Evolutionary conservation across 2,888 invertebrate genomes (phyloP).

Genomic region (Atethmia centrago): DNA sequence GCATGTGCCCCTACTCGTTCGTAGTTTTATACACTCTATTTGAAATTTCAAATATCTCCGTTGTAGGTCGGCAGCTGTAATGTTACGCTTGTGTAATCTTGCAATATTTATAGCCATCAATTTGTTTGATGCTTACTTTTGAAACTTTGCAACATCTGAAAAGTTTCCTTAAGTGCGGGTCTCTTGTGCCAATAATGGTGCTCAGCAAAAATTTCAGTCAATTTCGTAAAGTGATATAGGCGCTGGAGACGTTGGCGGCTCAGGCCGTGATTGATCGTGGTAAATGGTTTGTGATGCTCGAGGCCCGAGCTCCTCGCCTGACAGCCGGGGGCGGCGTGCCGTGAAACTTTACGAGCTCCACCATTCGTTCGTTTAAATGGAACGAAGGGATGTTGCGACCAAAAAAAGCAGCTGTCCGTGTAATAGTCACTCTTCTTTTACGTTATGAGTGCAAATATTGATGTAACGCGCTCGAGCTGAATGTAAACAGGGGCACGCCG

Average conservation of each 20-base stretch:
- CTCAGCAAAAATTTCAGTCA: constrained; percentile 79
- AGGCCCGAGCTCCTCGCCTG: constrained; percentile 65
- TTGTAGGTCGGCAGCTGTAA: constrained; percentile 18
- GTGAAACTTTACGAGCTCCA: constrained; percentile 80
- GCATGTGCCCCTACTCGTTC: constrained; percentile 42
- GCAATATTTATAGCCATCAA: constrained; percentile 57
- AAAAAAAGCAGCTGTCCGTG: constrained; percentile 68
- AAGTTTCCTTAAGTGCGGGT: constrained; percentile 60
- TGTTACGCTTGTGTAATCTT: constrained; percentile 44
- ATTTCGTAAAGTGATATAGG: constrained; percentile 82
- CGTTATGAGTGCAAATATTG: constrained; percentile 68
- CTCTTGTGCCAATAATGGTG: constrained; percentile 67
- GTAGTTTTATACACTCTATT: constrained; percentile 46
- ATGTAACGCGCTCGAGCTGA: constrained; percentile 61
- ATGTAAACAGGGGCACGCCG: constrained; percentile 64
- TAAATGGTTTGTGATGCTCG: constrained; percentile 82
- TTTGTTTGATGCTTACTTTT: constrained; percentile 57
- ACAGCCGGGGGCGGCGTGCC: constrained; percentile 76
- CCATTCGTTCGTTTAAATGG: constrained; percentile 68
- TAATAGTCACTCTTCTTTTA: constrained; percentile 66
- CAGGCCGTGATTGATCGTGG: constrained; percentile 82
- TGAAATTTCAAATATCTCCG: constrained; percentile 25
- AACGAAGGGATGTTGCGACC: constrained; percentile 64
- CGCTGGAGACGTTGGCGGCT: constrained; percentile 74
- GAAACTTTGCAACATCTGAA: constrained; percentile 59